phyloP scores from a whole-genome alignment of 2,113 vertebrate species.

The Chiloscyllium plagiosum region DNA sequence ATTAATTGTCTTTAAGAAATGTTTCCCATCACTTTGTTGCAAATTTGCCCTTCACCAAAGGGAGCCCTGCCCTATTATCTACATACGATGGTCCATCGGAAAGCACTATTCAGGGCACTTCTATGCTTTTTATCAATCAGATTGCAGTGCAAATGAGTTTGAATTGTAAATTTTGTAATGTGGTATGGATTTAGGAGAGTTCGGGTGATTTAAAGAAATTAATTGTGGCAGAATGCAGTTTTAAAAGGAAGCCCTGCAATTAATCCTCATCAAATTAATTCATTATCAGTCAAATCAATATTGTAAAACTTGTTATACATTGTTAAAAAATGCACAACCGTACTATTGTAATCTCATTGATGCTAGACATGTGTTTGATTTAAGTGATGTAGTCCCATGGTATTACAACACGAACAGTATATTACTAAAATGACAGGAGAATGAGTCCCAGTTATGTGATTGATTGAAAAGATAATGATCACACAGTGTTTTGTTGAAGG shows the following conservation, averaged over 20 bases:
- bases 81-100: background rate
- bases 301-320: background rate
- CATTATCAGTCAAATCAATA: conserved; percentile 31
- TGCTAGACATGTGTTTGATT: conserved; percentile 26
- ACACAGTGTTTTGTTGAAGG: conserved; percentile 24
- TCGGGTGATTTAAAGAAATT: conserved; percentile 13
- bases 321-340: conserved; percentile 12
- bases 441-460: conserved; percentile 15
- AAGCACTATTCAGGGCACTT: background rate
- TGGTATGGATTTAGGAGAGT: background rate
- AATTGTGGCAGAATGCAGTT: conserved; percentile 29
- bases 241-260: conserved; percentile 10
- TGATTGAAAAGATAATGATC: conserved; percentile 35
- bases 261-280: conserved; percentile 24
- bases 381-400: conserved; percentile 32
- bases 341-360: conserved; percentile 29
- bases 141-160: background rate
- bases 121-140: background rate
- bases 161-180: conserved; percentile 6
- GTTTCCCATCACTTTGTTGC: background rate
- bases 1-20: background rate
- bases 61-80: background rate
- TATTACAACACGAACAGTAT: conserved; percentile 26
- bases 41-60: background rate
- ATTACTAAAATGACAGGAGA: conserved; percentile 32